A percentile compares a stretch with the other conserved stretches of the same genome.
Evolutionary conservation across 1,140 invertebrate species (phyloP).

Genomic region (Zaprionus inermis): DNA sequence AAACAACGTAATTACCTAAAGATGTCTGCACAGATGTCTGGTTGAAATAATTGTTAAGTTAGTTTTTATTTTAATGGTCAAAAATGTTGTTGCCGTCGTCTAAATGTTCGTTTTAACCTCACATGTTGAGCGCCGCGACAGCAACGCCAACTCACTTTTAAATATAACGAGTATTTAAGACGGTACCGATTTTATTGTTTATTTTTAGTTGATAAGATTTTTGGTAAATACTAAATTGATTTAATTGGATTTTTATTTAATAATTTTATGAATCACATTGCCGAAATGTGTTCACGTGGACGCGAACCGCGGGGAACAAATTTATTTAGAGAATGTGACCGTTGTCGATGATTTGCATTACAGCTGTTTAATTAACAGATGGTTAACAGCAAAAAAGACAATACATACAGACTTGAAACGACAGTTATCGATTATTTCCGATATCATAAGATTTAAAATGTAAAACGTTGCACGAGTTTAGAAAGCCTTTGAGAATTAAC

Average conservation of each 20-base stretch:
- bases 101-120: slow-evolving; percentile 79
- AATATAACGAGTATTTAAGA: neutral
- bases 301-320: slow-evolving; percentile 59
- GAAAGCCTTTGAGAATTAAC: neutral
- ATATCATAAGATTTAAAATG: neutral
- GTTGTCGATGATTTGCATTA: slow-evolving; percentile 16
- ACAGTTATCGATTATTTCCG: slow-evolving; percentile 3
- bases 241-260: slow-evolving; percentile 58
- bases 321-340: slow-evolving; percentile 32
- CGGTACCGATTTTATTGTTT: neutral
- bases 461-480: neutral
- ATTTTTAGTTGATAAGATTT: slow-evolving; percentile 17
- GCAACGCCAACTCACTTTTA: slow-evolving; percentile 50
- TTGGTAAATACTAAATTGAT: slow-evolving; percentile 24
- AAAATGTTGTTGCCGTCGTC: slow-evolving; percentile 52
- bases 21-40: slow-evolving; percentile 6
- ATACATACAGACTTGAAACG: slow-evolving; percentile 2
- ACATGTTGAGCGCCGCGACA: slow-evolving; percentile 78
- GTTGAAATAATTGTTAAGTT: slow-evolving; percentile 32
- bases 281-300: slow-evolving; percentile 76
- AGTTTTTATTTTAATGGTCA: slow-evolving; percentile 8
- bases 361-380: slow-evolving; percentile 32
- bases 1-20: slow-evolving; percentile 43
- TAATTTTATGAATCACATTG: slow-evolving; percentile 66
- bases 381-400: neutral